Evolutionary conservation across 1,140 invertebrate species (phyloP), one percentile per base, ranked within the genome.

Genomic region (Dryas iulia): DNA sequence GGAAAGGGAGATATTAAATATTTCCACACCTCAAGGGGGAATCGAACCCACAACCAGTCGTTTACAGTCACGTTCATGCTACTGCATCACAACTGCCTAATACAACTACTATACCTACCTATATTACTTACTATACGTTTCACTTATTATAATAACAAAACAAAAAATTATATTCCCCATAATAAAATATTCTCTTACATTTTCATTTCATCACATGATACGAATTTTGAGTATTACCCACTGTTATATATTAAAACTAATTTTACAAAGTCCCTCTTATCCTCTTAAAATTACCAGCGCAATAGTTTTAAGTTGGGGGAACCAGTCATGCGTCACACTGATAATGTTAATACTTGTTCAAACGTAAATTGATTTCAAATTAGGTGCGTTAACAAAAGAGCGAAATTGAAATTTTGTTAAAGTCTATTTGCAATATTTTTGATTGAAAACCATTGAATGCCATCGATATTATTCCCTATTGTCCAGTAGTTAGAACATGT

Each of bases 331-430:
- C 33, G 59, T 60, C 28, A 18, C 33, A 26, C 33, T 11, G 59
- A 60, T 60, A 60, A 60, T 60, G 31, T 47, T 25, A 60, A 18
- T 47, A 47, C 35, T 60, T 25, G 4, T 47, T 60, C 23, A 59
- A 12, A 59, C 33, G 30, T 28, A 18, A 35, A 35, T 59, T 31
- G 26, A 60, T 60, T 60, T 60, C n/a, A 47, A 60, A 25, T 47
- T 47, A 11, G 7, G 14, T 2, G 6, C 39, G 14, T 47, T 10
- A 10, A 47, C 39, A 21, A 47, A 21, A 47, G 18, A 47, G 6
- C 39, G 2, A n/a, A 21, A 47, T 47, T 18, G 2, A 21, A 47
- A 21, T 21, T 47, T 21, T 21, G 14, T 2, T 47, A 21, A 4
- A 18, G 14, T 39, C 14, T 18, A 18, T 39, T n/a, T 39, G 0